Conservation (phyloP, 2,797 vertebrate genomes). For the Hipposideros larvatus region DNA sequence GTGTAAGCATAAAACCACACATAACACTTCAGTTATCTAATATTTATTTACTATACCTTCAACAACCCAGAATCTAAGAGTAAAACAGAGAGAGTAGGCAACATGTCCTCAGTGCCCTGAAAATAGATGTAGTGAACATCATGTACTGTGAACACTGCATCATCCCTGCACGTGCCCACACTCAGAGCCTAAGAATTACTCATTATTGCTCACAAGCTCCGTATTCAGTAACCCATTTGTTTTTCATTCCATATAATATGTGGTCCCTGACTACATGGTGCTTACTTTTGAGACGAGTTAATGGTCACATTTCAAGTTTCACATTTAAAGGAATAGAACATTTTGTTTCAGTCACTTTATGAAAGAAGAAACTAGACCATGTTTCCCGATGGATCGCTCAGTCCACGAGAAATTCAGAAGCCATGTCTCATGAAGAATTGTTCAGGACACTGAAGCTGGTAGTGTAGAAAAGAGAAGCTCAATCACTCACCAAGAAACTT, state of each 20-base stretch:
- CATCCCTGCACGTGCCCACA: not conserved
- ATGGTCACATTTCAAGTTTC: not conserved
- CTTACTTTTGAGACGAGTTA: not conserved
- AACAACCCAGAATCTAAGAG: slow-evolving; percentile 22
- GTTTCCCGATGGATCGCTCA: not conserved
- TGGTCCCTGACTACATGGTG: not conserved
- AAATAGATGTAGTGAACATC: not conserved
- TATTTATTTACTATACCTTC: slow-evolving; percentile 36
- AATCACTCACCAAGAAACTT: not conserved
- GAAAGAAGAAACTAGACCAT: not conserved
- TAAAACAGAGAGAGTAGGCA: slow-evolving; percentile 33
- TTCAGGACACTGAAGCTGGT: not conserved
- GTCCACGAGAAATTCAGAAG: not conserved
- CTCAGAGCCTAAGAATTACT: not conserved
- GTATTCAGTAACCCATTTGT: not conserved
- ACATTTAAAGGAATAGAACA: not conserved
- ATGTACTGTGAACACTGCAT: not conserved
- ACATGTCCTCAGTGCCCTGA: slow-evolving; percentile 50
- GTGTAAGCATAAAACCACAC: not conserved
- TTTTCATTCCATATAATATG: not conserved
- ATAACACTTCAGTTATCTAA: not conserved
- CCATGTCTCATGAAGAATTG: not conserved
- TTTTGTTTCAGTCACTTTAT: not conserved
- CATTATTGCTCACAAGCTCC: not conserved
- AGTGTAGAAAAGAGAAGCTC: not conserved